Base-by-base conservation (phyloP, 2,797 vertebrate species). In the Holocentrus rufus region DNA sequence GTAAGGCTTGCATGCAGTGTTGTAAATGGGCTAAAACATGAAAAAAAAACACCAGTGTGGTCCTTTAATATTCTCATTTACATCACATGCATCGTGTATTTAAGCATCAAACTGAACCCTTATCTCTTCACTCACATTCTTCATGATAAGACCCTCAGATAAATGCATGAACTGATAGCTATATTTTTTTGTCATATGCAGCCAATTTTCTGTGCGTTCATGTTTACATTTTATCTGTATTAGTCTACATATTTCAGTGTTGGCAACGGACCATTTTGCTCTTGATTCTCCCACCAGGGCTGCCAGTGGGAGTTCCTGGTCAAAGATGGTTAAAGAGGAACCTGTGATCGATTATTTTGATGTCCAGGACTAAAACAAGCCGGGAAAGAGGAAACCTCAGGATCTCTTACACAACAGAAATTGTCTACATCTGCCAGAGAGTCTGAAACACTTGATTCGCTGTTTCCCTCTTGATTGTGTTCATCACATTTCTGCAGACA, bases 261-360 rank as follows among this genome's bases (percentile, higher is more conserved):
- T 44, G 9, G 2, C n/a, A n/a, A 14, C 52, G 54, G 56, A 23
- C 52, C 1, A 2, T 59, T 56, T 57, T 70, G 54, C 20, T 62
- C 49, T 58, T 2, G 0, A 27, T 68, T 62, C 11, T 88, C 84
- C 91, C 85, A 89, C 59, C 87, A 98, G 97, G 90, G 88, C 79
- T 53, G 92, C 93, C 34, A 88, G 80, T 76, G 89, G 87, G 79
- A 90, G 85, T 80, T 87, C 89, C 87, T 93, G 95, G 91, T 95
- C 94, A n/a, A 97, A 95, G 90, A 90, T 93, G 53, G 81, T 93
- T 36, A 96, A 96, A 88, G 96, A 96, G 67, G 97, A 99, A 75
- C 94, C 96, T 1, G 65, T 94, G n/a, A 96, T 99, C 53, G 97
- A 99, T 93, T 99, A 99, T 88, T 99, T 99, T 88, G 97, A 99